Percentiles rank a stretch among this genome's conserved stretches.
phyloP scores from a whole-genome alignment of 2,113 vertebrate genomes.

The Micromys minutus region DNA sequence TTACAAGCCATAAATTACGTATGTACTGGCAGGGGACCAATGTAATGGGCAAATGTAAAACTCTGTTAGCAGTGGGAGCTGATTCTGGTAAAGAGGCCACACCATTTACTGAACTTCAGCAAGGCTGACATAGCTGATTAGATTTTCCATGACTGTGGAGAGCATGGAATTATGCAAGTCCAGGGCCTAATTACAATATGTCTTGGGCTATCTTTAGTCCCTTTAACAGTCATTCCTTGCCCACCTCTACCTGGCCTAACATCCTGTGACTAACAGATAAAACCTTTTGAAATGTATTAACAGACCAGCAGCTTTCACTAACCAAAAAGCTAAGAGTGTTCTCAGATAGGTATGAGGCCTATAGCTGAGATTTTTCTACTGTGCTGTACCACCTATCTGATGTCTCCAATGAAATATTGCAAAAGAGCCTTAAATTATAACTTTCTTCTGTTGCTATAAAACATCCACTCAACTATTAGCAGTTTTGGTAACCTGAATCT shows the following conservation, averaged over 20 bases:
- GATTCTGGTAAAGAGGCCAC: background rate
- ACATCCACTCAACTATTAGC: background rate
- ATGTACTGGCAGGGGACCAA: background rate
- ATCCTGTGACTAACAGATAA: background rate
- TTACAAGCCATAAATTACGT: background rate
- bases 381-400: background rate
- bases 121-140: background rate
- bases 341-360: background rate
- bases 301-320: background rate
- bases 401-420: background rate
- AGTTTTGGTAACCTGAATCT: background rate
- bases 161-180: background rate
- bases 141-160: background rate
- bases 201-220: background rate
- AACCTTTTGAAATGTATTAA: background rate
- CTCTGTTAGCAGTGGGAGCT: background rate
- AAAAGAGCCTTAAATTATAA: background rate
- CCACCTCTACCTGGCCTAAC: background rate
- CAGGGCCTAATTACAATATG: background rate
- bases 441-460: background rate
- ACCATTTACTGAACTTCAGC: background rate
- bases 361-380: background rate
- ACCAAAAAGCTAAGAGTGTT: background rate
- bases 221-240: background rate
- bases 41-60: constrained; percentile 9